Base-by-base conservation (phyloP, 2,888 invertebrate genomes). In the Megamerina dolium region DNA sequence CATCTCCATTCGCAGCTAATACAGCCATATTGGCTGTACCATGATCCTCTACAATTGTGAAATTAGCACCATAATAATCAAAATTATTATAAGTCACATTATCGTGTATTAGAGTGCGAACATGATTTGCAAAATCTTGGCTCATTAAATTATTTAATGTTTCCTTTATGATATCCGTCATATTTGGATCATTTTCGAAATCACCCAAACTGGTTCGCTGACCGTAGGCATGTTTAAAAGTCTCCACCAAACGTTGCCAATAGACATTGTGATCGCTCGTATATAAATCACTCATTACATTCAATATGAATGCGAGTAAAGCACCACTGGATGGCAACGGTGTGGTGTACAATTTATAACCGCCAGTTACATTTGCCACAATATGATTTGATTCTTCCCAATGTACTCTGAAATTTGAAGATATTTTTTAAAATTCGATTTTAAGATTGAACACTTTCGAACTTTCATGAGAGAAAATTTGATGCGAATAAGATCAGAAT, bases 11-110 rank as follows among this genome's bases (percentile, higher is more conserved):
- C 0, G 82, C 78, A 4, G 84, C 84, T 26, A 95, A 58, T 3
- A 95, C 82, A 1, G 85, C 82, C 41, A 94, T 76, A 61, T 97
- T 93, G 0, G 93, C 85, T 0, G 96, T 96, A 44, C 96, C 95
- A 61, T 87, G 85, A 68, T 88, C 85, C 37, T 86, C 80, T 0
- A 74, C 70, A 34, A 77, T 72, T 4, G 75, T 74, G 53, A 77
- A 78, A 19, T 79, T 70, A 0, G 83, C 85, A 1, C 87, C 89
- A 61, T 92, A 92, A 68, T 86, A 80, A 10, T 59, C 51, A 53
- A 79, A 79, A 61, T 87, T 79, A 37, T 79, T 73, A 58, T 68
- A 83, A 0, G 92, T 91, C 18, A 59, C 43, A 20, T 64, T 47
- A 43, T 76, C 79, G 1, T 58, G 56, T 39, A 83, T 79, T 45